Conservation (phyloP, 1,140 invertebrate species). For the Drosophila tani region DNA sequence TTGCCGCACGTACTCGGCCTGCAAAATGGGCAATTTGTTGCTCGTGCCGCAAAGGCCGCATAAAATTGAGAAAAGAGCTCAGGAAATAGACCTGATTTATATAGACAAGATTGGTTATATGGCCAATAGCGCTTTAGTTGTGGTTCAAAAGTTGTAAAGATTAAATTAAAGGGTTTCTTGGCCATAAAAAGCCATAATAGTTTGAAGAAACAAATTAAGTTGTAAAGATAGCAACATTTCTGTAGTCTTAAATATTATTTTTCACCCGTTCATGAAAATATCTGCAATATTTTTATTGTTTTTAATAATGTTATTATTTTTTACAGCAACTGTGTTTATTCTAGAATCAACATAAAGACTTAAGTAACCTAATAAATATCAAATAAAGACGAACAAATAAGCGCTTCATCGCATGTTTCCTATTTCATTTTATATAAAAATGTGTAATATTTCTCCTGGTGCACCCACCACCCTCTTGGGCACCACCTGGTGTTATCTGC, state of each 20-base stretch:
- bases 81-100: slow-evolving; percentile 27
- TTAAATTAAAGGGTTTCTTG: background rate
- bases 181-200: too few relatives aligned
- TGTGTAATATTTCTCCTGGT: background rate
- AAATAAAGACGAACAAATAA: too few relatives aligned
- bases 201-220: too few relatives aligned
- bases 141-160: background rate
- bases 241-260: too few relatives aligned
- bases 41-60: slow-evolving; percentile 48
- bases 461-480: background rate
- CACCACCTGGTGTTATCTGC: slow-evolving; percentile 13
- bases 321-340: too few relatives aligned
- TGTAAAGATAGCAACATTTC: too few relatives aligned
- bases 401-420: too few relatives aligned
- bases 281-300: too few relatives aligned
- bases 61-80: slow-evolving; percentile 14
- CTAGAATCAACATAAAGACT: too few relatives aligned
- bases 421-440: background rate
- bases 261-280: too few relatives aligned
- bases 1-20: slow-evolving; percentile 72
- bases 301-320: too few relatives aligned
- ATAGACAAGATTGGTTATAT: slow-evolving; percentile 5
- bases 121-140: background rate
- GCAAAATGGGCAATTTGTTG: slow-evolving; percentile 82
- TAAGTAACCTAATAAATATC: too few relatives aligned